phyloP scores from a whole-genome alignment of 2,797 vertebrate genomes.

The Esox lucius region DNA sequence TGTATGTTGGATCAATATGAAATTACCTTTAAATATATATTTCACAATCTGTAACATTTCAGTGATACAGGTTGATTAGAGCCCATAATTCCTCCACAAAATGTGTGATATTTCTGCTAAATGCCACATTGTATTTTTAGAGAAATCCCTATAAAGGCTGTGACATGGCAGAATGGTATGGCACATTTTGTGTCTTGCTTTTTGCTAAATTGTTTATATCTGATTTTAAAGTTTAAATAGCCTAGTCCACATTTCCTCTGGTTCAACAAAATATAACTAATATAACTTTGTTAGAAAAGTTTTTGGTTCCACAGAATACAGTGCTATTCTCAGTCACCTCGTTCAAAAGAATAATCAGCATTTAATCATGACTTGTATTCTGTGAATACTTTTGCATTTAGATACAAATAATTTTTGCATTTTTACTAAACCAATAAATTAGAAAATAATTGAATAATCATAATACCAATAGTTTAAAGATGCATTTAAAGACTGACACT shows the following conservation, averaged over 20 bases:
- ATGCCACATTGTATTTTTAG: neutral
- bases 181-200: neutral
- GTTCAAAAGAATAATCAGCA: neutral
- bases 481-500: slow-evolving; percentile 63
- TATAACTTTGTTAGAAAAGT: too few relatives aligned
- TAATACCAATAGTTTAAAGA: slow-evolving; percentile 28
- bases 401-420: slow-evolving; percentile 30
- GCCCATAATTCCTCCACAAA: slow-evolving; percentile 19
- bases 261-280: neutral
- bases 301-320: neutral
- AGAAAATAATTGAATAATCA: slow-evolving; percentile 14
- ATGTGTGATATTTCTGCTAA: neutral
- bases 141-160: too few relatives aligned
- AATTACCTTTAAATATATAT: too few relatives aligned
- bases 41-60: too few relatives aligned
- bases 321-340: neutral
- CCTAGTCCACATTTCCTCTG: neutral
- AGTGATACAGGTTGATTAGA: too few relatives aligned
- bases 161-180: neutral
- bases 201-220: neutral
- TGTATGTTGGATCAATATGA: too few relatives aligned
- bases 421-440: neutral
- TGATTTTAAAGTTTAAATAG: neutral
- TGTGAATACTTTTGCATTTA: slow-evolving; percentile 73
- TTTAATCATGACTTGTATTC: slow-evolving; percentile 62